Conservation (phyloP, 2,113 vertebrate species). For the Nycticorax nycticorax region DNA sequence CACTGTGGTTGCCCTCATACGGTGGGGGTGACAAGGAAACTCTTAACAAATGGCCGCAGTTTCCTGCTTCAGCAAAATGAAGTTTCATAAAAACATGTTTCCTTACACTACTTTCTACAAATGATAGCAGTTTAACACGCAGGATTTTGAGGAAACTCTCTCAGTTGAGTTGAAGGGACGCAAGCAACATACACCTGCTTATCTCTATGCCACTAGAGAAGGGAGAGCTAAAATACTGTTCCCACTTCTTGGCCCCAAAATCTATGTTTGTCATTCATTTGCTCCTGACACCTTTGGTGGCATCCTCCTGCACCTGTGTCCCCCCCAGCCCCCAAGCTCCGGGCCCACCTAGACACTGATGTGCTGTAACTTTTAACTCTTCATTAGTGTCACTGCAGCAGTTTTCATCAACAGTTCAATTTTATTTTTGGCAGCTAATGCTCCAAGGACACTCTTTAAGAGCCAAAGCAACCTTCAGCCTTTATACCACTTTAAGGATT, state of each 20-base stretch:
- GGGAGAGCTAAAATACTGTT: background rate
- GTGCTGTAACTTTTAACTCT: background rate
- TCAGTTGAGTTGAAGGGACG: background rate
- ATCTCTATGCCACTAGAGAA: background rate
- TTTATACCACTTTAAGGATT: background rate
- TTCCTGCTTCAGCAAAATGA: background rate
- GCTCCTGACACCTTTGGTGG: background rate
- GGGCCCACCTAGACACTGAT: background rate
- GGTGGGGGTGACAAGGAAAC: background rate
- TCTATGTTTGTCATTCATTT: background rate
- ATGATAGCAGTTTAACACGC: background rate
- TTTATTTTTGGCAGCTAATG: background rate
- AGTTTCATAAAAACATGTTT: background rate
- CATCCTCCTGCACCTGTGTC: accelerated
- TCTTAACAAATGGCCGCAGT: background rate
- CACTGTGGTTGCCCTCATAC: background rate
- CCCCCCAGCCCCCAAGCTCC: background rate
- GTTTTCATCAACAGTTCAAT: background rate
- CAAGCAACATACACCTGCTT: background rate
- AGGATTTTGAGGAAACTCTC: background rate
- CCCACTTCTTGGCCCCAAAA: background rate
- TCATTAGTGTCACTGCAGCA: background rate
- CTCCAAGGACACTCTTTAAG: background rate
- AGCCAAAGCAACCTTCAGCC: background rate
- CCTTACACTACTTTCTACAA: background rate